A percentile compares a stretch with the other conserved stretches of the same genome.
phyloP scores from a whole-genome alignment of 2,888 invertebrate genomes.

The Acrobasis repandana region DNA sequence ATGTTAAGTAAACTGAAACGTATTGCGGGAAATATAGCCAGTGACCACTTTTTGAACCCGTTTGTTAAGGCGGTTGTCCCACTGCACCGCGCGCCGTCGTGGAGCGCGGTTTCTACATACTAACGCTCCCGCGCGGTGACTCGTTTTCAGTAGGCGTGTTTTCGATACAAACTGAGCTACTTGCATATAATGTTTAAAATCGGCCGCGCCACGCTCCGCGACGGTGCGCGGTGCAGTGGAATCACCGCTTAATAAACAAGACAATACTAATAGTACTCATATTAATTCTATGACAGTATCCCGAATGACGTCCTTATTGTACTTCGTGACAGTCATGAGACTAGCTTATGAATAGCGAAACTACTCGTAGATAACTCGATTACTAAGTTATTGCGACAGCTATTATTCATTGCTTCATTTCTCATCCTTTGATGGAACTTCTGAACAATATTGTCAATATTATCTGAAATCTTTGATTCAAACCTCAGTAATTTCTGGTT shows the following conservation, averaged over 20 bases:
- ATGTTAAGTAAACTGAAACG: background rate
- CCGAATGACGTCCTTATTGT: background rate
- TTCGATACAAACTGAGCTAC: no score
- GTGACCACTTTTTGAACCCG: background rate
- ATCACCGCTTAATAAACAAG: no score
- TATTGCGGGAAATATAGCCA: background rate
- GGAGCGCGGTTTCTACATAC: no score
- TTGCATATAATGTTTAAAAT: no score
- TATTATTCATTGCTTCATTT: constrained; percentile 2
- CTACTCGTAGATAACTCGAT: constrained; percentile 2
- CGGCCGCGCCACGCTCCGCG: no score
- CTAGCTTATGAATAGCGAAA: constrained; percentile 14
- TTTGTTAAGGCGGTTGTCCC: no score
- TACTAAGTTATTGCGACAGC: constrained; percentile 1
- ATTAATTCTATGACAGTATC: background rate
- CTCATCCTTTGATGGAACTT: background rate
- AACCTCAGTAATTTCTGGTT: background rate
- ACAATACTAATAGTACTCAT: background rate
- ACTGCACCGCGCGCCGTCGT: no score
- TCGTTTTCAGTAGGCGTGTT: no score
- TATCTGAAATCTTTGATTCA: background rate
- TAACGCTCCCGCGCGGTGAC: no score
- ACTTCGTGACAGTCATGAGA: constrained; percentile 16
- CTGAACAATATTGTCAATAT: background rate
- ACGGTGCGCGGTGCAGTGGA: no score